Conservation (phyloP, 2,888 invertebrate genomes). For the Xylocampa areola region DNA sequence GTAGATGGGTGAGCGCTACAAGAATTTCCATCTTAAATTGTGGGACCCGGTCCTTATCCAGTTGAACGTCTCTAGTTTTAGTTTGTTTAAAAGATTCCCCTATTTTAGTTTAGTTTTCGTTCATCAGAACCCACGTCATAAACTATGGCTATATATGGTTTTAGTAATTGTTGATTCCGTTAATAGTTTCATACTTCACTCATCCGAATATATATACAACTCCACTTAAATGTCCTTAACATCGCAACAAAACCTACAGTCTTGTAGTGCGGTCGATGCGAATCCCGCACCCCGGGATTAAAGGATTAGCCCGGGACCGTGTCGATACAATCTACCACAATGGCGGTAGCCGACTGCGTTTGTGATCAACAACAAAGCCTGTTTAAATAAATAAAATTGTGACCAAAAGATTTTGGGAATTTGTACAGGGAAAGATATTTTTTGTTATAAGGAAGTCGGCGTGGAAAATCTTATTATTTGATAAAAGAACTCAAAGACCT, state of each 20-base stretch:
- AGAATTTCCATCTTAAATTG: no score
- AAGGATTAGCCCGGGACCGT: slow-evolving; percentile 62
- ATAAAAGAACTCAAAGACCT: slow-evolving; percentile 33
- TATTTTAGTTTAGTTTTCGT: no score
- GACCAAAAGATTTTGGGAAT: slow-evolving; percentile 46
- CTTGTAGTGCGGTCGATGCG: slow-evolving; percentile 62
- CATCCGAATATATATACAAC: slow-evolving; percentile 14
- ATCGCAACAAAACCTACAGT: slow-evolving; percentile 44
- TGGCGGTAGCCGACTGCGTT: slow-evolving; percentile 48
- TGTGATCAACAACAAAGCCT: slow-evolving; percentile 59
- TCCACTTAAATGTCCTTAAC: slow-evolving; percentile 39
- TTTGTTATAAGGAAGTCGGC: slow-evolving; percentile 33
- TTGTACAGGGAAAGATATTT: slow-evolving; percentile 48
- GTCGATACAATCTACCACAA: slow-evolving; percentile 63
- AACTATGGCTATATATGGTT: no score
- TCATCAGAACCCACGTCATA: no score
- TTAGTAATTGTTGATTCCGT: no score
- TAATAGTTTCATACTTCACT: no score
- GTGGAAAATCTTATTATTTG: slow-evolving; percentile 51
- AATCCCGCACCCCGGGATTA: slow-evolving; percentile 62
- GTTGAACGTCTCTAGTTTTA: no score
- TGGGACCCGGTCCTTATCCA: no score
- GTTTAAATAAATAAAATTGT: slow-evolving; percentile 59
- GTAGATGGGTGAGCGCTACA: no score
- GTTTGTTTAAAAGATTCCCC: no score